Conservation (phyloP, 2,797 vertebrate genomes). For the Strix occidentalis region DNA sequence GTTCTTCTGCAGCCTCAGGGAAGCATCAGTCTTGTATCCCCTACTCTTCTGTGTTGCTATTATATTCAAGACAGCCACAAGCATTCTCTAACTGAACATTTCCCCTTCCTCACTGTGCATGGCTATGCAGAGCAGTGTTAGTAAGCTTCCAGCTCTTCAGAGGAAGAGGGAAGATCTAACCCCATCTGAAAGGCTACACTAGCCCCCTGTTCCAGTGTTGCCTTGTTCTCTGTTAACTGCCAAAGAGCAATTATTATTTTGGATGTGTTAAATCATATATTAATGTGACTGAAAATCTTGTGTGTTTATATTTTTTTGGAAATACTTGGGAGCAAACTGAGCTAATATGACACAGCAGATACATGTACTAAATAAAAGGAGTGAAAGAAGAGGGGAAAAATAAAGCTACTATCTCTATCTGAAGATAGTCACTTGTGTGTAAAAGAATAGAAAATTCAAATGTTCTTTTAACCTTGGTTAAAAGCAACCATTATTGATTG, state of each 20-base stretch:
- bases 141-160: not conserved
- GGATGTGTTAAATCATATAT: not conserved
- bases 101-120: accelerated
- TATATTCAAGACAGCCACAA: not conserved
- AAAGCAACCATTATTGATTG: not conserved
- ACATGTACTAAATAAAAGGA: not conserved
- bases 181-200: not conserved
- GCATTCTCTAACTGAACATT: not conserved
- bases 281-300: not conserved
- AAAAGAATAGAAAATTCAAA: not conserved
- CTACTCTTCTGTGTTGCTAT: not conserved
- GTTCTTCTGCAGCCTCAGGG: not conserved
- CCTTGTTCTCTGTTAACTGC: not conserved
- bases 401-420: not conserved
- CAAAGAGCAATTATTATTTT: not conserved
- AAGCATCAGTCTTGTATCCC: not conserved
- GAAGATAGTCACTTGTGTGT: not conserved
- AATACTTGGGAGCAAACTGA: not conserved
- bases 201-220: not conserved
- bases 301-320: not conserved
- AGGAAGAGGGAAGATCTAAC: not conserved
- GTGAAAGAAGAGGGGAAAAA: not conserved
- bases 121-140: not conserved
- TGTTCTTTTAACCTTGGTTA: not conserved
- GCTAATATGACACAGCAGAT: not conserved